A percentile compares a stretch with the other conserved stretches of the same genome.
These are phyloP conservation scores for Cataglyphis cursor DNA, from an alignment of 2,888 invertebrate genomes.

Conservation along the genomic window DNA sequence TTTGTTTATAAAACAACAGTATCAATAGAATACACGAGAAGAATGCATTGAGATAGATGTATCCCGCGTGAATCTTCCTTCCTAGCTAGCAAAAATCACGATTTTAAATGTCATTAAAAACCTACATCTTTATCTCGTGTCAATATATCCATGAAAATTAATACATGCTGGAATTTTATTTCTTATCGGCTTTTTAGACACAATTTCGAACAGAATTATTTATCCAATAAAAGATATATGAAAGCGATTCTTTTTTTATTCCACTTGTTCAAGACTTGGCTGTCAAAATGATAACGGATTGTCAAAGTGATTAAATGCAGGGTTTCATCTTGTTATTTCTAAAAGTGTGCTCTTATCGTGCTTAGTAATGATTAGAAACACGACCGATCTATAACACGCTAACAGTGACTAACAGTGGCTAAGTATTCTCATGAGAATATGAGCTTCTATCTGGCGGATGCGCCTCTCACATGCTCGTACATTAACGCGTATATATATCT, in stretches of 20 bases:
- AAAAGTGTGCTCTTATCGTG: slow-evolving; percentile 15
- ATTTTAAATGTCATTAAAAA: neutral
- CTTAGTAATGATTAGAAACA: slow-evolving; percentile 27
- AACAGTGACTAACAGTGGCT: slow-evolving; percentile 4
- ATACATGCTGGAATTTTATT: neutral
- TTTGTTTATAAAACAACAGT: neutral
- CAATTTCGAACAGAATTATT: neutral
- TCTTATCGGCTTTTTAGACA: neutral
- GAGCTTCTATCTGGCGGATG: slow-evolving; percentile 13
- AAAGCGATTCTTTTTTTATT: slow-evolving; percentile 20
- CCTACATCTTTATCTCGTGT: neutral
- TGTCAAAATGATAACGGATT: neutral
- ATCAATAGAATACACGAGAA: neutral
- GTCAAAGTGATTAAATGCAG: neutral
- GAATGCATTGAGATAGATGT: neutral
- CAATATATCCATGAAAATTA: neutral
- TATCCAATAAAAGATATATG: neutral
- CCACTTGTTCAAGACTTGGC: neutral
- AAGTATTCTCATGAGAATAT: slow-evolving; percentile 26
- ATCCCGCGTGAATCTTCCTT: neutral
- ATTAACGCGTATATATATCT: slow-evolving; percentile 41
- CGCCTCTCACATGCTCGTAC: slow-evolving; percentile 25
- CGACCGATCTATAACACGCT: slow-evolving; percentile 24
- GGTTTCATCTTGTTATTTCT: neutral
- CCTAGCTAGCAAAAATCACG: neutral